phyloP scores from a whole-genome alignment of 2,797 vertebrate species.

The Sebastes oblongus region DNA sequence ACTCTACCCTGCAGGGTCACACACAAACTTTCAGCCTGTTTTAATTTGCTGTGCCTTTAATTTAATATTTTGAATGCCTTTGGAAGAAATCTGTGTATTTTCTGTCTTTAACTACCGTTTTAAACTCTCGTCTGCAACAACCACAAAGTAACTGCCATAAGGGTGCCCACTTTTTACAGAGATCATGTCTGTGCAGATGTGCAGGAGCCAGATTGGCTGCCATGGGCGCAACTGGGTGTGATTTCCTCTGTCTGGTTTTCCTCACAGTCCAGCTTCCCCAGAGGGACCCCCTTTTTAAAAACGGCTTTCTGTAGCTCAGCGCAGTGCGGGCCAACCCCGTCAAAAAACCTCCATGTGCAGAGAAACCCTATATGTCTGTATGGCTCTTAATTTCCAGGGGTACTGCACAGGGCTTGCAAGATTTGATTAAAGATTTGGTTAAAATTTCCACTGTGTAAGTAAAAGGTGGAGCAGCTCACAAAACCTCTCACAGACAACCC shows the following conservation, averaged over 20 bases:
- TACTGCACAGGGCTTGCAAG: slow-evolving; percentile 9
- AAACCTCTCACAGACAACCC: slow-evolving; percentile 1
- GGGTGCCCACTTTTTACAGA: slow-evolving; percentile 52
- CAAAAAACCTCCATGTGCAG: slow-evolving; percentile 42
- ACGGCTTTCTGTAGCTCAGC: slow-evolving; percentile 51
- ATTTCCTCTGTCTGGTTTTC: slow-evolving; percentile 83
- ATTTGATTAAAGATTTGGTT: slow-evolving; percentile 47
- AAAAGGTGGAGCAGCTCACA: slow-evolving; percentile 24
- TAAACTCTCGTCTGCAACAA: slow-evolving; percentile 34
- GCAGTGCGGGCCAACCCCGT: slow-evolving; percentile 18
- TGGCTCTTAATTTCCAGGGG: slow-evolving; percentile 53
- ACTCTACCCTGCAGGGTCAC: slow-evolving; percentile 1
- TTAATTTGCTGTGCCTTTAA: slow-evolving; percentile 12
- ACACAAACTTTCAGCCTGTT: slow-evolving; percentile 3
- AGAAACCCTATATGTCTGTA: slow-evolving; percentile 62
- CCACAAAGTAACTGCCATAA: slow-evolving; percentile 53
- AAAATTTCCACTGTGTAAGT: slow-evolving; percentile 46
- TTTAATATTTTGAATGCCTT: slow-evolving; percentile 23
- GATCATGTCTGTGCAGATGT: slow-evolving; percentile 65
- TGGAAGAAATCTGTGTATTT: slow-evolving; percentile 18
- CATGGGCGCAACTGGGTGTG: slow-evolving; percentile 73
- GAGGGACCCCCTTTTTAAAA: slow-evolving; percentile 78
- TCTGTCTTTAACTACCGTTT: slow-evolving; percentile 27
- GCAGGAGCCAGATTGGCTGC: slow-evolving; percentile 60
- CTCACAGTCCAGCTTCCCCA: slow-evolving; percentile 80